phyloP scores from a whole-genome alignment of 2,797 vertebrate species.

The Rhinichthys osculus region DNA sequence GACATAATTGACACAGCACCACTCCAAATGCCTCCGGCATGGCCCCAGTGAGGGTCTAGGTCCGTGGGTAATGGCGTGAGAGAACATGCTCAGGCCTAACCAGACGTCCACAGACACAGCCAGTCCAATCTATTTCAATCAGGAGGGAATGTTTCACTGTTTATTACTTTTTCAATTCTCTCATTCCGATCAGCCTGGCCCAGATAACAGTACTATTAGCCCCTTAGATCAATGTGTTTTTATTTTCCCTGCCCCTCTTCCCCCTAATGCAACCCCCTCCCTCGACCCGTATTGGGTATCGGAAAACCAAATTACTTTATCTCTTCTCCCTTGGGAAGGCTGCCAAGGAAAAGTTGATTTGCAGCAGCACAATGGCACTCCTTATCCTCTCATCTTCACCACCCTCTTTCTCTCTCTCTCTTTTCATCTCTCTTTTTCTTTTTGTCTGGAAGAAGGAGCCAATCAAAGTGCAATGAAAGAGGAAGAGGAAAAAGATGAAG shows the following conservation, averaged over 20 bases:
- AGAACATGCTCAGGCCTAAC: slow-evolving; percentile 28
- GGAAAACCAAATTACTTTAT: slow-evolving; percentile 65
- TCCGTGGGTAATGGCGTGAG: slow-evolving; percentile 31
- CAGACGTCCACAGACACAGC: slow-evolving; percentile 22
- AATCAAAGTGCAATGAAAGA: slow-evolving; percentile 53
- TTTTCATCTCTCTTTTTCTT: slow-evolving; percentile 24
- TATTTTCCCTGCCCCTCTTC: slow-evolving; percentile 52
- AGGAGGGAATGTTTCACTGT: slow-evolving; percentile 60
- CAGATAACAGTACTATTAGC: slow-evolving; percentile 64
- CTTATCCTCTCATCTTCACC: slow-evolving; percentile 65
- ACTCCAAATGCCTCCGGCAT: slow-evolving; percentile 43
- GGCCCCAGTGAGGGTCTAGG: slow-evolving; percentile 40
- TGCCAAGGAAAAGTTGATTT: slow-evolving; percentile 66
- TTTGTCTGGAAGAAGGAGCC: slow-evolving; percentile 50
- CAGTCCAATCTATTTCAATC: slow-evolving; percentile 60
- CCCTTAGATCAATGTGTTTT: slow-evolving; percentile 65
- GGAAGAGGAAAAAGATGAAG: slow-evolving; percentile 53
- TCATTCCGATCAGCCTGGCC: slow-evolving; percentile 54
- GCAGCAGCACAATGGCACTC: slow-evolving; percentile 58
- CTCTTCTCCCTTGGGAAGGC: slow-evolving; percentile 60
- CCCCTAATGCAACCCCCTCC: slow-evolving; percentile 45
- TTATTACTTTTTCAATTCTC: slow-evolving; percentile 62
- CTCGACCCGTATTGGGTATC: slow-evolving; percentile 59
- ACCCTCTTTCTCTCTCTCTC: slow-evolving; percentile 13
- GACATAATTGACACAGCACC: slow-evolving; percentile 59